phyloP scores from a whole-genome alignment of 2,113 vertebrate species.

The Sander lucioperca region DNA sequence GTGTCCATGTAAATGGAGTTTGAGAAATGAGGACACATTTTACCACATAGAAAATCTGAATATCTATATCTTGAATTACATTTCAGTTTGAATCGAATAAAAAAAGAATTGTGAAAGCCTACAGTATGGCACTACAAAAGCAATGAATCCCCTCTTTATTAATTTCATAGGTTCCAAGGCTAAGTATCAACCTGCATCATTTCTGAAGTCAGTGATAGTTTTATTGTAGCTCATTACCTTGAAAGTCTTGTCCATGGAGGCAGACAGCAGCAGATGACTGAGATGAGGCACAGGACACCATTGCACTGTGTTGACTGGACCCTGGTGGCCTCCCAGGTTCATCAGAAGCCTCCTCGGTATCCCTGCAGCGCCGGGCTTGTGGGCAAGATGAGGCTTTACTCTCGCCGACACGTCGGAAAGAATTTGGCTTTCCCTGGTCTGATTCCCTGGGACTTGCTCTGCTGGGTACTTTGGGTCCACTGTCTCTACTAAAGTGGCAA shows the following conservation, averaged over 20 bases:
- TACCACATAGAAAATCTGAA: not conserved
- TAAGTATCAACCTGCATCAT: not conserved
- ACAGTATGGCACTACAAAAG: not conserved
- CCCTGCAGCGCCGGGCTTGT: constrained; percentile 75
- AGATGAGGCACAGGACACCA: constrained; percentile 90
- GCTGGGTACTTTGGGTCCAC: constrained; percentile 21
- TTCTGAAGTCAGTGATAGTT: not conserved
- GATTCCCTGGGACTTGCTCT: constrained; percentile 20
- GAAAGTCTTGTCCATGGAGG: constrained; percentile 94
- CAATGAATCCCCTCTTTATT: not conserved
- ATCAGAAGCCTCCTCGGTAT: constrained; percentile 87
- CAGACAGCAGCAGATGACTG: constrained; percentile 93
- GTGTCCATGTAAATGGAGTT: not conserved
- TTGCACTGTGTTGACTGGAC: constrained; percentile 89
- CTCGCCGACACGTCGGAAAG: constrained; percentile 83
- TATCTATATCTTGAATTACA: constrained; percentile 11
- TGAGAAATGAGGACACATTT: not conserved
- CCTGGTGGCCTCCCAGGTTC: constrained; percentile 85
- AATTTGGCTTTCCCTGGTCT: constrained; percentile 52
- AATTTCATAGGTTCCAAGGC: not conserved
- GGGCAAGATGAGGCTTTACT: constrained; percentile 87
- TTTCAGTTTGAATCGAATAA: not conserved
- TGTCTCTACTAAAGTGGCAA: constrained; percentile 42
- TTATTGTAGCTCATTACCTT: constrained; percentile 87
- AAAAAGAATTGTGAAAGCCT: not conserved